phyloP scores from a whole-genome alignment of 2,113 vertebrate species.

The Heterocephalus glaber region DNA sequence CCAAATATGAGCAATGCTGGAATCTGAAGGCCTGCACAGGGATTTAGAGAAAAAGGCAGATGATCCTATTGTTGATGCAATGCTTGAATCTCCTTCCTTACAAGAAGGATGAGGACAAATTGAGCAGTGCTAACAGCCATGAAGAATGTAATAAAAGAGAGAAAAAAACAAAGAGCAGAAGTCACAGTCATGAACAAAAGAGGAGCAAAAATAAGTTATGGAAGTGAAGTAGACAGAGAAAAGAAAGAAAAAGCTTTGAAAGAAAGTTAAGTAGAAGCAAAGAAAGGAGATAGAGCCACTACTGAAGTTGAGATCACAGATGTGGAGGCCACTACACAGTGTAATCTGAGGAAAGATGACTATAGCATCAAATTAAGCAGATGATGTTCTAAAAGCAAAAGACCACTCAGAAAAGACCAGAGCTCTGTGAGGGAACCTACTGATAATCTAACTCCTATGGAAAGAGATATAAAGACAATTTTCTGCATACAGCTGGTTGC shows the following conservation, averaged over 20 bases:
- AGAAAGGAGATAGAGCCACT: not conserved
- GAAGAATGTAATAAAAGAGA: not conserved
- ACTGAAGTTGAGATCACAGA: not conserved
- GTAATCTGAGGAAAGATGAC: not conserved
- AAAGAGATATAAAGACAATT: not conserved
- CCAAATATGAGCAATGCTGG: not conserved
- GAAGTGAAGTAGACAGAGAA: not conserved
- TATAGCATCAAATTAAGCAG: constrained; percentile 61
- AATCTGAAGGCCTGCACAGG: not conserved
- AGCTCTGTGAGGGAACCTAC: constrained; percentile 89
- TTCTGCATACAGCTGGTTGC: not conserved
- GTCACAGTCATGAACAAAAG: not conserved
- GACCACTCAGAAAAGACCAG: constrained; percentile 87
- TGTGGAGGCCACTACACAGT: not conserved
- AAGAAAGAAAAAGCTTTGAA: not conserved
- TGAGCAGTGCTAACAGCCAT: not conserved
- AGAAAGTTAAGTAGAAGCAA: not conserved
- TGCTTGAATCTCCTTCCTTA: constrained; percentile 94
- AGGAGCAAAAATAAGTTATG: not conserved
- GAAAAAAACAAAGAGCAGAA: not conserved
- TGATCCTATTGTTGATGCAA: constrained; percentile 98
- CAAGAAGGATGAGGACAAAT: constrained; percentile 93
- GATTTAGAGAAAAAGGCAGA: constrained; percentile 92
- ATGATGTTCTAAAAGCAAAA: constrained; percentile 87
- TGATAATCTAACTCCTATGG: not conserved